These are phyloP conservation scores for Onthophagus sagittarius DNA, from an alignment of 2,888 invertebrate species.

Conservation along the genomic window DNA sequence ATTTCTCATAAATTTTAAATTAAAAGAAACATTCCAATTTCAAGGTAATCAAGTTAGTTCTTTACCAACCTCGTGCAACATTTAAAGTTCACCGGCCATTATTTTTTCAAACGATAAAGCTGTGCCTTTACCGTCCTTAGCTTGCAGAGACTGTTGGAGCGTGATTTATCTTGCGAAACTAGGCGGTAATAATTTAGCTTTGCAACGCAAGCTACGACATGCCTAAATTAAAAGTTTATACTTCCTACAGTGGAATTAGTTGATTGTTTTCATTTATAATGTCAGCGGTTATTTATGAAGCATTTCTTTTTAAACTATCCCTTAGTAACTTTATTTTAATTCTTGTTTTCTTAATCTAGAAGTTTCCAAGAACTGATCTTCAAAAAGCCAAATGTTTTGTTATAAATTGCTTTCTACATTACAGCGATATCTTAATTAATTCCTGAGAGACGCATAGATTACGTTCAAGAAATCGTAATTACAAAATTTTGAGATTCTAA, in stretches of 20 bases:
- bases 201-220: background rate
- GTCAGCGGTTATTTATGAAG: background rate
- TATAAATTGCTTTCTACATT: too few relatives aligned
- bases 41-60: background rate
- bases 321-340: too few relatives aligned
- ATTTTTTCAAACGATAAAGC: background rate
- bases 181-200: background rate
- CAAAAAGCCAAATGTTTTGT: too few relatives aligned
- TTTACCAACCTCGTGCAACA: background rate
- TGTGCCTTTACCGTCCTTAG: background rate
- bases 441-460: too few relatives aligned
- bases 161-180: background rate
- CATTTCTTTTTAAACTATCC: too few relatives aligned
- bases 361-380: too few relatives aligned
- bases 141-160: background rate
- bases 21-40: too few relatives aligned
- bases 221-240: background rate
- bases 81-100: background rate
- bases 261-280: background rate
- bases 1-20: too few relatives aligned
- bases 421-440: too few relatives aligned
- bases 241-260: background rate
- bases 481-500: too few relatives aligned
- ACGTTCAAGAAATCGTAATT: too few relatives aligned
- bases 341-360: too few relatives aligned